These are phyloP conservation scores for Drosophila incognita DNA, from an alignment of 2,888 invertebrate genomes.

Conservation along the genomic window DNA sequence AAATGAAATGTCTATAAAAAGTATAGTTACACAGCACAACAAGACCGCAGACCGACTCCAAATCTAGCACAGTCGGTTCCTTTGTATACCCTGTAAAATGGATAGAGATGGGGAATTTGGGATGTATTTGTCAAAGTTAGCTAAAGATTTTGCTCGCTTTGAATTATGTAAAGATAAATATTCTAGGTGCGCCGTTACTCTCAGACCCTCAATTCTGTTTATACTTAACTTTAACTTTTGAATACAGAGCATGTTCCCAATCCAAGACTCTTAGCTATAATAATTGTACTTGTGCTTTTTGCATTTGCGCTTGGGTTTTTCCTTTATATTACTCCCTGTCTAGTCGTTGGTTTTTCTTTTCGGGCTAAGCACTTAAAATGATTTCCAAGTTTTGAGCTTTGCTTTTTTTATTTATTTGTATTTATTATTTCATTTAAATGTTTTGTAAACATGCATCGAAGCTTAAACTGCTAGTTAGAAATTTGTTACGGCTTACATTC, in stretches of 20 bases:
- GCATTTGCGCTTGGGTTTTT: constrained; percentile 41
- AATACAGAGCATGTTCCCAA: neutral
- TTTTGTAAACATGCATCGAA: constrained; percentile 83
- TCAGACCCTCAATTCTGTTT: neutral
- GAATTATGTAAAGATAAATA: neutral
- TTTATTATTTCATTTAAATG: constrained; percentile 76
- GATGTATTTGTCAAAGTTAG: neutral
- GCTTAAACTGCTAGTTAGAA: constrained; percentile 76
- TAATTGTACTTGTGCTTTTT: constrained; percentile 24
- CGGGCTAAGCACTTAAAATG: constrained; percentile 38
- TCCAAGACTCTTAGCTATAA: rapidly evolving
- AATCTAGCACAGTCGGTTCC: neutral
- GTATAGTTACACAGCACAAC: constrained; percentile 53
- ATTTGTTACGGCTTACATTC: constrained; percentile 51
- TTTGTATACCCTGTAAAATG: constrained; percentile 9
- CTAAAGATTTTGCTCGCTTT: neutral
- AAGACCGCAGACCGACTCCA: constrained; percentile 28
- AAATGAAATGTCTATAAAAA: constrained; percentile 69
- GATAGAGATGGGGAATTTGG: neutral
- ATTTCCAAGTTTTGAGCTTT: constrained; percentile 41
- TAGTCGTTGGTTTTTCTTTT: neutral
- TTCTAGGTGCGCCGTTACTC: neutral
- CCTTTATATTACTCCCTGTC: constrained; percentile 11
- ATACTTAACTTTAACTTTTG: neutral
- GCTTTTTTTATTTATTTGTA: constrained; percentile 52